A percentile compares a stretch with the other conserved stretches of the same genome.
Conservation (phyloP, 2,888 invertebrate species). For the Sminthurides aquaticus region DNA sequence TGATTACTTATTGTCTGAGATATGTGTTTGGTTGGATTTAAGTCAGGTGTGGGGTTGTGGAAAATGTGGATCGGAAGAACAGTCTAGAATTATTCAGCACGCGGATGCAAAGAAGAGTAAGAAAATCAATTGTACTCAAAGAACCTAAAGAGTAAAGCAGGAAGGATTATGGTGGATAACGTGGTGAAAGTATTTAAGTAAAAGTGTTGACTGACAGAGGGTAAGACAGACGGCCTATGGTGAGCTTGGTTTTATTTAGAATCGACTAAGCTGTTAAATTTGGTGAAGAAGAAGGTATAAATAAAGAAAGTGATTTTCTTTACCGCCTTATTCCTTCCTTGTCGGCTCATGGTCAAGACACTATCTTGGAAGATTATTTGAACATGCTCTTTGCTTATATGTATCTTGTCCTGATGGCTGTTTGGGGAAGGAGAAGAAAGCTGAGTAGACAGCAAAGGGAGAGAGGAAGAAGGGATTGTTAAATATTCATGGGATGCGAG, state of each 20-base stretch:
- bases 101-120: not conserved
- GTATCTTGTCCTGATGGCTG: too few relatives aligned
- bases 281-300: not conserved
- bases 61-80: not conserved
- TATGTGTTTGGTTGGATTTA: not conserved
- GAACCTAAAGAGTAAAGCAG: too few relatives aligned
- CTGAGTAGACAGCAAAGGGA: too few relatives aligned
- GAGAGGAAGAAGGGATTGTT: not conserved
- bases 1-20: not conserved
- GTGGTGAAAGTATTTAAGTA: not conserved
- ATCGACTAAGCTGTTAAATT: too few relatives aligned
- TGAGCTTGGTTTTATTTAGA: too few relatives aligned
- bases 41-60: not conserved
- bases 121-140: too few relatives aligned
- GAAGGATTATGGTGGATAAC: not conserved
- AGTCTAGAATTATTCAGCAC: not conserved
- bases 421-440: too few relatives aligned
- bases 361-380: not conserved
- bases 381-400: too few relatives aligned
- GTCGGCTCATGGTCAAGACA: not conserved
- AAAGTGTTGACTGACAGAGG: not conserved
- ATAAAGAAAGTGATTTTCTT: not conserved
- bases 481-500: constrained; percentile 5
- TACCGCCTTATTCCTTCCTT: too few relatives aligned
- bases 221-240: not conserved